These are phyloP conservation scores for Tenthredo notha DNA, from an alignment of 2,888 invertebrate genomes.

Conservation along the genomic window DNA sequence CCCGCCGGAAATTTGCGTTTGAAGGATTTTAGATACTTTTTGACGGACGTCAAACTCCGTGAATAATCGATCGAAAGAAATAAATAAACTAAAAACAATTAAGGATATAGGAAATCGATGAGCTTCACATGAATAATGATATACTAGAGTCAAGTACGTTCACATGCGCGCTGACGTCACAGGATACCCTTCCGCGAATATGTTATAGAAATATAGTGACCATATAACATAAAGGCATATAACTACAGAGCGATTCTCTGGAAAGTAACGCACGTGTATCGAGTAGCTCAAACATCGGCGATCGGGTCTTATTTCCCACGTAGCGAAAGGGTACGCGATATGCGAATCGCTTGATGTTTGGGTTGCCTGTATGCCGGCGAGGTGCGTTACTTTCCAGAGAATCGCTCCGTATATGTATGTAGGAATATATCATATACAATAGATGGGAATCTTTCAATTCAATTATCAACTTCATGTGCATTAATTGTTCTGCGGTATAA, in stretches of 20 bases:
- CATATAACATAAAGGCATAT: neutral
- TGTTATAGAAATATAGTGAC: neutral
- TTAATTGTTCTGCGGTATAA: neutral
- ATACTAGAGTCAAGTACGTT: neutral
- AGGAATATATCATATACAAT: neutral
- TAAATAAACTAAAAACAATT: neutral
- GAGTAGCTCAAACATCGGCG: no score
- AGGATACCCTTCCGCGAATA: neutral
- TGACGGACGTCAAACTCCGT: no score
- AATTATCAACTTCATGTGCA: neutral
- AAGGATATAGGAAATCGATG: constrained; percentile 1
- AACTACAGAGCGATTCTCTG: no score
- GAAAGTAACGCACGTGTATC: no score
- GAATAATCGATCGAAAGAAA: neutral
- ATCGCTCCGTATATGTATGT: no score
- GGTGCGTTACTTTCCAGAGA: no score
- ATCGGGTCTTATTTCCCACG: no score
- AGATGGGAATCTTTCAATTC: neutral
- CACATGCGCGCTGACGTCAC: neutral
- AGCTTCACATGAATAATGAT: neutral
- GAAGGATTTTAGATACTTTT: neutral
- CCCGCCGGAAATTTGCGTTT: neutral
- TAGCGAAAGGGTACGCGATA: no score
- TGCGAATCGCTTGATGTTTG: no score
- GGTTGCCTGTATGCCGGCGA: no score